Conservation (phyloP, 2,888 invertebrate genomes). For the Thymelicus lineola region DNA sequence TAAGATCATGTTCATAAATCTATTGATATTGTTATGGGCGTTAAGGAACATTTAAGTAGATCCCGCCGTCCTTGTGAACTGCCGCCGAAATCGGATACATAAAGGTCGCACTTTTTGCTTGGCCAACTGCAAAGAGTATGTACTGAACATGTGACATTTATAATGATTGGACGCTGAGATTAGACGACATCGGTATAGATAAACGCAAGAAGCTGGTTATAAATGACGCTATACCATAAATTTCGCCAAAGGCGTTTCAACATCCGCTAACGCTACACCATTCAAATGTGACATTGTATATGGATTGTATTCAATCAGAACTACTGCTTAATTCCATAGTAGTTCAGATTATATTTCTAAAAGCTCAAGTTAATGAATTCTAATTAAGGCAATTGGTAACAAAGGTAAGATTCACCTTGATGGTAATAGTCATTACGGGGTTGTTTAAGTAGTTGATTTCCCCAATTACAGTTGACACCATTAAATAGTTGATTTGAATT, state of each 20-base stretch:
- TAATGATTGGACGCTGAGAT: slow-evolving; percentile 19
- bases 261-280: background rate
- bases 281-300: too few relatives aligned
- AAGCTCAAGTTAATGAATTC: too few relatives aligned
- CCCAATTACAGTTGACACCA: too few relatives aligned
- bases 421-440: too few relatives aligned
- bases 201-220: slow-evolving; percentile 14
- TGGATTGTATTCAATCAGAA: too few relatives aligned
- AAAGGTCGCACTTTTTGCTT: slow-evolving; percentile 52
- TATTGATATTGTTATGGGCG: slow-evolving; percentile 57
- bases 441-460: too few relatives aligned
- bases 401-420: too few relatives aligned
- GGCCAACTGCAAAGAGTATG: slow-evolving; percentile 33
- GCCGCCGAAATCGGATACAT: slow-evolving; percentile 59
- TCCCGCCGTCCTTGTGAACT: slow-evolving; percentile 57
- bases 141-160: slow-evolving; percentile 59
- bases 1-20: slow-evolving; percentile 59
- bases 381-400: too few relatives aligned
- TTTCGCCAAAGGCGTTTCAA: slow-evolving; percentile 33
- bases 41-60: slow-evolving; percentile 58
- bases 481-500: too few relatives aligned
- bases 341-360: too few relatives aligned
- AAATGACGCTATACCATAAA: slow-evolving; percentile 13
- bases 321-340: too few relatives aligned
- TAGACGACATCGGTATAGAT: slow-evolving; percentile 11